These are phyloP conservation scores for Zelostemma sp. DNA, from an alignment of 1,140 invertebrate species.

Conservation along the genomic window DNA sequence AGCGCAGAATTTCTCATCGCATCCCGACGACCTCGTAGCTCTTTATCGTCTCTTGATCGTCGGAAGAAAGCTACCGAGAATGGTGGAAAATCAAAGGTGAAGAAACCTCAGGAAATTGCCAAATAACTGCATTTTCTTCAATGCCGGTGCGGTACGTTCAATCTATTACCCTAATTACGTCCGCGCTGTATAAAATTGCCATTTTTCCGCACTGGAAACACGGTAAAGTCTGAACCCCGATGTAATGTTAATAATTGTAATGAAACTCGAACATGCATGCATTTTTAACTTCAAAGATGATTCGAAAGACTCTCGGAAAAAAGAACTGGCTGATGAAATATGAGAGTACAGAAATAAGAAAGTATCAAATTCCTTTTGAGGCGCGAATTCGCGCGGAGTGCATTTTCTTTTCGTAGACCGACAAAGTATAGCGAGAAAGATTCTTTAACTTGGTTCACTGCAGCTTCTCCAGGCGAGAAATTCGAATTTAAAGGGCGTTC, in stretches of 20 bases:
- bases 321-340: background rate
- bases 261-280: constrained; percentile 19
- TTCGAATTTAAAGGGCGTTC: constrained; percentile 26
- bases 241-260: constrained; percentile 33
- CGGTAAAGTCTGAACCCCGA: too few species aligned
- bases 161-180: too few species aligned
- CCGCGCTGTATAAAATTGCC: too few species aligned
- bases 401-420: constrained; percentile 51
- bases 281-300: constrained; percentile 14
- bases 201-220: too few species aligned
- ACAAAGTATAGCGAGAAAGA: constrained; percentile 57
- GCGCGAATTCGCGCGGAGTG: constrained; percentile 48
- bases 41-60: constrained; percentile 4
- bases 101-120: constrained; percentile 46
- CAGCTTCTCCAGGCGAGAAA: constrained; percentile 33
- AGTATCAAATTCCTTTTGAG: background rate
- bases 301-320: background rate
- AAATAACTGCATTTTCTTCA: constrained; percentile 39
- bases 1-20: constrained; percentile 20
- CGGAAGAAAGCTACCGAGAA: constrained; percentile 20
- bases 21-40: constrained; percentile 13
- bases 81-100: constrained; percentile 45
- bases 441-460: constrained; percentile 54
- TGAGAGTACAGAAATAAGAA: background rate
- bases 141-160: too few species aligned